Conservation (phyloP, 1,140 invertebrate species). For the Wiebesia pumilae region DNA sequence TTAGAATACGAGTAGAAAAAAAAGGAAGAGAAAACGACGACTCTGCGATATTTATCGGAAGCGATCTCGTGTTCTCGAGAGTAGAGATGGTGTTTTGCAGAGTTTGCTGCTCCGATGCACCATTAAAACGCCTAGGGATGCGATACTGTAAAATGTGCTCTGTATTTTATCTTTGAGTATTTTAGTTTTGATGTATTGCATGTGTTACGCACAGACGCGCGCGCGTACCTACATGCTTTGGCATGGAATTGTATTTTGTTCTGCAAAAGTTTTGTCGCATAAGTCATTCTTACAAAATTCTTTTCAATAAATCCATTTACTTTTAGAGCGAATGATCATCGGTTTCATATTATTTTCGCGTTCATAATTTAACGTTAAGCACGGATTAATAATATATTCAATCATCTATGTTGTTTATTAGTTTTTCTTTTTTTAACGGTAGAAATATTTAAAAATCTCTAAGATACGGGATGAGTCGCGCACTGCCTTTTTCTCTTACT, state of each 20-base stretch:
- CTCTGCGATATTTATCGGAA: slow-evolving; percentile 39
- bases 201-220: neutral
- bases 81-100: slow-evolving; percentile 1
- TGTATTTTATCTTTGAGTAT: slow-evolving; percentile 23
- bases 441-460: too few relatives aligned
- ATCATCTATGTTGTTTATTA: too few relatives aligned
- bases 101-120: slow-evolving; percentile 10
- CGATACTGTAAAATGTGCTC: slow-evolving; percentile 21
- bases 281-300: neutral
- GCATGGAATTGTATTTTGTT: neutral
- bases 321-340: neutral
- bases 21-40: slow-evolving; percentile 5
- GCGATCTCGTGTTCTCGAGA: neutral
- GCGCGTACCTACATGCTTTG: neutral
- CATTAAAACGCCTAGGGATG: slow-evolving; percentile 35
- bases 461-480: too few relatives aligned
- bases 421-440: too few relatives aligned
- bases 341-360: neutral
- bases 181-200: slow-evolving; percentile 6
- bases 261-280: neutral
- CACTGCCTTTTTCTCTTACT: too few relatives aligned
- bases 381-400: too few relatives aligned
- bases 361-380: too few relatives aligned
- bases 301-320: neutral
- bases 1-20: neutral